These are phyloP conservation scores for Cryptus armator DNA, from an alignment of 2,888 invertebrate species.

Conservation along the genomic window DNA sequence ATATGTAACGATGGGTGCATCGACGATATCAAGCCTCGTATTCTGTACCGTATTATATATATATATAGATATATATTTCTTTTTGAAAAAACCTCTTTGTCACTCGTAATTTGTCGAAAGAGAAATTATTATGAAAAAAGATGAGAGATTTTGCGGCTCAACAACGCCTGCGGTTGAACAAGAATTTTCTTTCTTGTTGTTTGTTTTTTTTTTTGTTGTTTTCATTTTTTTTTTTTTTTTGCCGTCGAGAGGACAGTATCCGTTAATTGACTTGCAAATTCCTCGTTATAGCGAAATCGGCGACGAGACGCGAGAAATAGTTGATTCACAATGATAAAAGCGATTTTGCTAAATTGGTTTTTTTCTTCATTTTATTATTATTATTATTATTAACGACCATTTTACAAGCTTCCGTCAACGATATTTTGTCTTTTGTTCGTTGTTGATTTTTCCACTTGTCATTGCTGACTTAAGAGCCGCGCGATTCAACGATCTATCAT, in stretches of 20 bases:
- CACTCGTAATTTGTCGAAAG: slow-evolving; percentile 25
- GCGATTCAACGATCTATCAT: background rate
- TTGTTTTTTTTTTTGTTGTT: slow-evolving; percentile 22
- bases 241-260: slow-evolving; percentile 60
- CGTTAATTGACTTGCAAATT: slow-evolving; percentile 73
- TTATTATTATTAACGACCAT: slow-evolving; percentile 37
- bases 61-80: background rate
- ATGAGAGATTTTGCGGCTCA: slow-evolving; percentile 22
- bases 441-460: slow-evolving; percentile 52
- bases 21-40: slow-evolving; percentile 58
- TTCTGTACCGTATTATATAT: slow-evolving; percentile 43
- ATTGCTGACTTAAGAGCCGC: slow-evolving; percentile 8
- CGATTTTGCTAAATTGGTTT: slow-evolving; percentile 15
- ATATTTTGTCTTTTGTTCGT: slow-evolving; percentile 48
- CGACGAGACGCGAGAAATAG: slow-evolving; percentile 63
- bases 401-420: slow-evolving; percentile 54
- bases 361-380: background rate
- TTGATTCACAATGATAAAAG: slow-evolving; percentile 47
- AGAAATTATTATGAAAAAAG: slow-evolving; percentile 28
- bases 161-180: background rate
- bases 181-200: slow-evolving; percentile 28
- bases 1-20: slow-evolving; percentile 43
- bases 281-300: slow-evolving; percentile 52
- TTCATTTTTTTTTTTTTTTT: slow-evolving; percentile 16
- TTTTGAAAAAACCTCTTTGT: slow-evolving; percentile 46